Evolutionary conservation across 2,888 invertebrate species (phyloP).

Genomic region (Atrina japonica): DNA sequence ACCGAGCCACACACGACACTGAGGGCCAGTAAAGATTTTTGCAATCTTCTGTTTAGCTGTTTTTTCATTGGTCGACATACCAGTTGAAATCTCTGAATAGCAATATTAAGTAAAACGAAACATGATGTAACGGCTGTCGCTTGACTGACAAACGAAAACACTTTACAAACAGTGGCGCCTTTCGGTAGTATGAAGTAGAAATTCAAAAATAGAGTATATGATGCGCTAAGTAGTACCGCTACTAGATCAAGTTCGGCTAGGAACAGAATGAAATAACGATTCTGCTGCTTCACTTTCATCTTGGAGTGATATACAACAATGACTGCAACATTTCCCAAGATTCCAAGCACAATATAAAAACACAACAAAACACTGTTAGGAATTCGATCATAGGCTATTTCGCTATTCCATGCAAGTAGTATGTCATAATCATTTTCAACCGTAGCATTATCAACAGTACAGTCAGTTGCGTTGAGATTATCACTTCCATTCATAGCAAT

Average conservation of each 20-base stretch:
- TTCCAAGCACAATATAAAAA: conserved; percentile 24
- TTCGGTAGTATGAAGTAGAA: conserved; percentile 24
- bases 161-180: conserved; percentile 16
- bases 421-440: too few species aligned
- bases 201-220: conserved; percentile 28
- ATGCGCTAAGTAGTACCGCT: not conserved
- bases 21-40: conserved; percentile 17
- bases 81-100: conserved; percentile 25
- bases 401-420: conserved; percentile 14
- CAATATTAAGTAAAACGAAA: conserved; percentile 27
- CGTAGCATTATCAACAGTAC: too few species aligned
- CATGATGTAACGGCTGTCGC: conserved; percentile 23
- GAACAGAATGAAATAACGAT: conserved; percentile 30
- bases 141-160: conserved; percentile 17
- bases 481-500: too few species aligned
- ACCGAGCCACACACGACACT: conserved; percentile 3
- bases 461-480: too few species aligned
- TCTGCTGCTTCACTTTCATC: conserved; percentile 26
- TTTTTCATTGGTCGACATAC: conserved; percentile 23
- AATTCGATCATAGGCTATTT: conserved; percentile 17
- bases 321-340: conserved; percentile 23
- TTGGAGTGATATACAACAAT: conserved; percentile 23
- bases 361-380: conserved; percentile 19
- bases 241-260: conserved; percentile 21
- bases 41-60: conserved; percentile 14